Base-by-base conservation (phyloP, 2,113 vertebrate genomes). In the Myrmecophaga tridactyla region DNA sequence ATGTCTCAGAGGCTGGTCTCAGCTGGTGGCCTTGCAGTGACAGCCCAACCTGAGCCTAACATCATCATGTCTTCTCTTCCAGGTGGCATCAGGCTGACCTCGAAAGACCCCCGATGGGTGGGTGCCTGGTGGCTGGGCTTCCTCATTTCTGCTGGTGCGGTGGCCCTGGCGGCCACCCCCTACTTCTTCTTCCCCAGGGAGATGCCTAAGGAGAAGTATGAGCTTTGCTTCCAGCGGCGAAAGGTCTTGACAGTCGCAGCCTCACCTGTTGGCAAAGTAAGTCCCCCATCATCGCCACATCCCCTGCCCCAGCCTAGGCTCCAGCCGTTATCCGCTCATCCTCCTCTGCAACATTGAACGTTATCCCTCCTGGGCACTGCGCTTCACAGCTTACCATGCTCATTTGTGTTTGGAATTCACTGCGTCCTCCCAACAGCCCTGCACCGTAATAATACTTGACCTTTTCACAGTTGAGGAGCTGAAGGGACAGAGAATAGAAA, bases 91-190 rank as follows among this genome's bases (percentile, higher is more conserved):
- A 14, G 75, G 39, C 84, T 99, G 77, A 97, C 98, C 0, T 90
- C 73, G 0, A 93, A 60, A 39, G 99, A 99, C 96, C 99, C 99
- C 0, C 98, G 99, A 39, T 99, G 99, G 99, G 99, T 99, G 0
- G 99, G 99, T 0, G 99, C 99, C 93, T 99, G 99, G 99, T 99
- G 99, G 99, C 98, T 99, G 0, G 99, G 99, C 4, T 99, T 99
- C 98, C 98, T 99, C 41, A 88, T 99, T 15, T 98, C 99, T 0
- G 98, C 99, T 27, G 98, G 98, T 5, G 46, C 99, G 0, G 99
- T 99, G 90, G 98, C 99, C 73, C 53, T 99, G 90, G 96, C 99
- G 0, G 98, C 99, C 0, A 86, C 98, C 90, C 99, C 99, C 0
- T 99, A 99, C 96, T 98, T 99, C 95, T 99, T 99, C 98, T 99